Evolutionary conservation across 2,797 vertebrate species (phyloP).

Genomic region (Squalus acanthias): DNA sequence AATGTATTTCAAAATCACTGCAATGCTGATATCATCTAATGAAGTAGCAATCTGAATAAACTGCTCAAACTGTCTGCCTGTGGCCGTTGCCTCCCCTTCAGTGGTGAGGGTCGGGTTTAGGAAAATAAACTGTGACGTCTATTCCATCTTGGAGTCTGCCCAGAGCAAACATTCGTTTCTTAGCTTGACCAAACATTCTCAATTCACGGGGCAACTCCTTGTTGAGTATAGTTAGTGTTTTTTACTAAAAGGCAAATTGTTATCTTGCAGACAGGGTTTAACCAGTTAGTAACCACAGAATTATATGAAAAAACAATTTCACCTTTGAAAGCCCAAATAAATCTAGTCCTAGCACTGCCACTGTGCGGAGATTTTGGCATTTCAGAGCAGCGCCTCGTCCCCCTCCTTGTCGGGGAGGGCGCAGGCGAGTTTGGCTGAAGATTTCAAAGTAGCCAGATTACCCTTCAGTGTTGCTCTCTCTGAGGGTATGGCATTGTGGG

Average conservation of each 20-base stretch:
- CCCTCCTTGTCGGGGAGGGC: neutral
- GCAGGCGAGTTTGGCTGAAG: neutral
- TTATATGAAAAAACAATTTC: neutral
- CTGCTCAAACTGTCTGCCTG: neutral
- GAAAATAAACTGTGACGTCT: neutral
- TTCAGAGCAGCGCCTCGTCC: neutral
- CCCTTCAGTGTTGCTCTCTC: neutral
- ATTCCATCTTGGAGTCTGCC: neutral
- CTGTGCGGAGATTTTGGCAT: neutral
- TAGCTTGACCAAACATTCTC: neutral
- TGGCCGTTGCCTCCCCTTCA: neutral
- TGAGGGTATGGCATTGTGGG: neutral
- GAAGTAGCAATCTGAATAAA: neutral
- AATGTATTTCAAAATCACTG: neutral
- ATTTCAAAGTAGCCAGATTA: neutral
- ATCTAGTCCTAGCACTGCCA: neutral
- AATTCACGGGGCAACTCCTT: neutral
- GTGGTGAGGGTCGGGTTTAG: neutral
- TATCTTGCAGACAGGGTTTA: neutral
- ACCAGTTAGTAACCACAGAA: neutral
- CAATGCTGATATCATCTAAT: neutral
- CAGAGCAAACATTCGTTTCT: neutral
- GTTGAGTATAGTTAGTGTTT: slow-evolving; percentile 16
- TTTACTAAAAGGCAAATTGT: neutral
- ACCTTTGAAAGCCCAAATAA: neutral